Base-by-base conservation (phyloP, 64 coral and sea anemone genomes). In the Acropora tenuis region DNA sequence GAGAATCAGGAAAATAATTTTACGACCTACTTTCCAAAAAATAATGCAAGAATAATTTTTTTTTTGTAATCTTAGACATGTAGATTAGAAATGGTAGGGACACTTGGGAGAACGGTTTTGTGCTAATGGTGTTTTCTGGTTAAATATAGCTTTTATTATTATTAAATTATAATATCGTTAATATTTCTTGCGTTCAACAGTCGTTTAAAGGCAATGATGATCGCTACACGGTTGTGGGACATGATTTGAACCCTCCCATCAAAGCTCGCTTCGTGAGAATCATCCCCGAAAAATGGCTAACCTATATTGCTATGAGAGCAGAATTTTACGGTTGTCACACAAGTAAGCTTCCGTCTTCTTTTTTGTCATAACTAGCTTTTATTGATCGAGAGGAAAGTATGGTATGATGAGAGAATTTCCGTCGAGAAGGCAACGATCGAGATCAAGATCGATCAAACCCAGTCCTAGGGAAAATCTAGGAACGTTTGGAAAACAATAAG, bases 281-380 rank as follows among this genome's bases (percentile, higher is more conserved):
- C 17, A 7, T 89, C n/a, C 74, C 76, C 3, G 20, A 79, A 13
- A 30, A 69, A 69, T 89, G 87, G 87, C 18, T 49, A n/a, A 44
- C 17, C 11, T 63, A 68, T 45, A 89, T 87, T 60, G 66, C 85
- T 2, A 16, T 88, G 45, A 73, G 85, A 75, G 46, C 66, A 19
- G 85, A 88, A n/a, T 75, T 88, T 10, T 88, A 75, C 44, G 85
- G 85, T 17, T 88, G 85, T 18, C 45, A 45, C 2, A 18, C 85
- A 57, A 61, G 85, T 88, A 75, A 75, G 69, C 30, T 30, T 30
- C 30, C 30, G 30, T 30, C 30, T 30, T 30, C 30, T 30, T 30
- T 30, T 30, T 30, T 30, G 30, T 30, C 30, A 30, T 53, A 10
- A 3, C 55, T 15, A 15, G 10, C 52, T 10, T 5, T 55, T 55